A percentile compares a stretch with the other conserved stretches of the same genome.
phyloP scores from a whole-genome alignment of 2,888 invertebrate species.

The Neocrepidodera transversa region DNA sequence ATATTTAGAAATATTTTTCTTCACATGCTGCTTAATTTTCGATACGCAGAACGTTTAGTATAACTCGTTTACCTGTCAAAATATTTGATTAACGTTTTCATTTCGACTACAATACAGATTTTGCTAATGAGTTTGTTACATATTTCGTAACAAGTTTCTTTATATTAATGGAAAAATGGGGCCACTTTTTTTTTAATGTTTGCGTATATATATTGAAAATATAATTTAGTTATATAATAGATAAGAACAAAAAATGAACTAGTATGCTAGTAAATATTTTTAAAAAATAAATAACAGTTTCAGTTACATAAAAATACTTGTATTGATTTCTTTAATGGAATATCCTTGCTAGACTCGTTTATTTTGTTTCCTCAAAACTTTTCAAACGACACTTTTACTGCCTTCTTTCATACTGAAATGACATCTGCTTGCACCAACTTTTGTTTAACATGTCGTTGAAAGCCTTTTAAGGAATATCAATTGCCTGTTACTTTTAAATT shows the following conservation, averaged over 20 bases:
- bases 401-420: neutral
- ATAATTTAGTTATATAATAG: no score
- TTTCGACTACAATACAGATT: neutral
- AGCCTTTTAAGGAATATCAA: slow-evolving; percentile 5
- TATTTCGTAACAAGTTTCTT: neutral
- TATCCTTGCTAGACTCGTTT: slow-evolving; percentile 12
- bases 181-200: no score
- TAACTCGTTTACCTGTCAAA: neutral
- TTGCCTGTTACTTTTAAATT: neutral
- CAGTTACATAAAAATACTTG: slow-evolving; percentile 12
- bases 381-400: slow-evolving; percentile 3
- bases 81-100: neutral
- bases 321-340: slow-evolving; percentile 18
- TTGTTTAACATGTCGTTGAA: neutral
- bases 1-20: slow-evolving; percentile 8
- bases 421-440: neutral
- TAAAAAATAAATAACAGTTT: no score
- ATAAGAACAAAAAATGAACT: no score
- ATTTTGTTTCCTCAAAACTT: slow-evolving; percentile 11
- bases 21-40: slow-evolving; percentile 9
- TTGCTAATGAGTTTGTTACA: neutral
- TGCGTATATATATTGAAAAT: no score
- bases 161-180: no score
- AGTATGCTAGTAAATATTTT: no score
- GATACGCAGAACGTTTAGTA: neutral